Evolutionary conservation across 2,888 invertebrate species (phyloP).

Genomic region (Anodontia alba): DNA sequence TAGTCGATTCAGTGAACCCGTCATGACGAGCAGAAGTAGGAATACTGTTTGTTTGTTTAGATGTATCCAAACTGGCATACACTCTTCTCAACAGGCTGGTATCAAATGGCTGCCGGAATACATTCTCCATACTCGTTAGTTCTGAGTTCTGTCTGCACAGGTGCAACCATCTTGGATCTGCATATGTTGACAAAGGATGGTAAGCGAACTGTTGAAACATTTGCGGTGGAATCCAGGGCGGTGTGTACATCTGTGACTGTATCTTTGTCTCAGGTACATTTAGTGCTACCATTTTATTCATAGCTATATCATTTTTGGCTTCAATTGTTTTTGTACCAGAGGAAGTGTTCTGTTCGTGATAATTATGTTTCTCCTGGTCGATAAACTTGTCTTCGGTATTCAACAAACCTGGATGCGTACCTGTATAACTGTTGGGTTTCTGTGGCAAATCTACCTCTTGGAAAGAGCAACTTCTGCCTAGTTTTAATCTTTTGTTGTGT

Average conservation of each 20-base stretch:
- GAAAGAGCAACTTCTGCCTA: neutral
- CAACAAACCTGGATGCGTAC: neutral
- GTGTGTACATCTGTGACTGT: neutral
- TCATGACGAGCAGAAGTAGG: too few species aligned
- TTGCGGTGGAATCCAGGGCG: neutral
- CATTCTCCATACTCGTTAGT: neutral
- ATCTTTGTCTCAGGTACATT: neutral
- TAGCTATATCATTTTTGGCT: neutral
- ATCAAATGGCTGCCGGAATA: neutral
- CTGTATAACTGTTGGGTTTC: too few species aligned
- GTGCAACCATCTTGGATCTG: conserved; percentile 4
- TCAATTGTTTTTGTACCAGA: neutral
- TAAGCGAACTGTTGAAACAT: neutral
- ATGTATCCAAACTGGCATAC: neutral
- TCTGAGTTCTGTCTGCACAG: neutral
- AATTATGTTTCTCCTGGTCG: neutral
- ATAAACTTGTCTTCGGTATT: neutral
- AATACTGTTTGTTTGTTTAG: too few species aligned
- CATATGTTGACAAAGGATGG: neutral
- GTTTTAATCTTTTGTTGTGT: neutral
- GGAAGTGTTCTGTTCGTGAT: neutral
- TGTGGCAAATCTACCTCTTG: neutral
- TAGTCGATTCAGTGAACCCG: too few species aligned
- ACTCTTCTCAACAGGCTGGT: neutral
- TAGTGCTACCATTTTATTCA: neutral